Evolutionary conservation across 2,888 invertebrate genomes (phyloP).

Genomic region (Synergus itoensis): DNA sequence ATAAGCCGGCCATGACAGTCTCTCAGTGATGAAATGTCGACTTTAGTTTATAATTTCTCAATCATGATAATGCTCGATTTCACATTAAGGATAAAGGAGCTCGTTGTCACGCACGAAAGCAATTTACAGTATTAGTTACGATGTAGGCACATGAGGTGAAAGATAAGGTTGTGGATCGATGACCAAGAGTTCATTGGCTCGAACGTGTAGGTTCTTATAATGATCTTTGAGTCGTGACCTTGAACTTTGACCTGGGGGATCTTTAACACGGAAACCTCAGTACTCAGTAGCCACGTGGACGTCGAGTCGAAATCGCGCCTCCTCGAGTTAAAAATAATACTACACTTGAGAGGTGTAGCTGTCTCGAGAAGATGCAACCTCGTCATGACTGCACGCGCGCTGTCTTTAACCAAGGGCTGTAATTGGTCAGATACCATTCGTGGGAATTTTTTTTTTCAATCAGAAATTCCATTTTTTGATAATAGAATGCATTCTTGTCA

Average conservation of each 20-base stretch:
- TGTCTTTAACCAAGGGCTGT: constrained; percentile 1
- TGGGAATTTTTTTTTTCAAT: neutral
- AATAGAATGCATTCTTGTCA: too few species aligned
- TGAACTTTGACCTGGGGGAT: constrained; percentile 37
- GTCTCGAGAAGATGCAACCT: constrained; percentile 17
- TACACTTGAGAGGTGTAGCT: constrained; percentile 28
- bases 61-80: neutral
- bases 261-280: constrained; percentile 21
- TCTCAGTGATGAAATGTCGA: neutral
- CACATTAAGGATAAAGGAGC: neutral
- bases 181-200: constrained; percentile 43
- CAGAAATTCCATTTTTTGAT: too few species aligned
- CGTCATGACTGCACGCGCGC: constrained; percentile 4
- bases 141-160: constrained; percentile 8
- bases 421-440: neutral
- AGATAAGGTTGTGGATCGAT: constrained; percentile 41
- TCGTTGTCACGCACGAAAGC: constrained; percentile 31
- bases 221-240: constrained; percentile 32
- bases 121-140: constrained; percentile 15
- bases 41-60: neutral
- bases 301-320: constrained; percentile 35
- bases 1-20: neutral
- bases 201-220: constrained; percentile 13
- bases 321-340: constrained; percentile 34
- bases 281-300: constrained; percentile 35